Percentiles rank a stretch among this genome's conserved stretches.
Evolutionary conservation across 2,113 vertebrate genomes (phyloP).

Genomic region (Numida meleagris): DNA sequence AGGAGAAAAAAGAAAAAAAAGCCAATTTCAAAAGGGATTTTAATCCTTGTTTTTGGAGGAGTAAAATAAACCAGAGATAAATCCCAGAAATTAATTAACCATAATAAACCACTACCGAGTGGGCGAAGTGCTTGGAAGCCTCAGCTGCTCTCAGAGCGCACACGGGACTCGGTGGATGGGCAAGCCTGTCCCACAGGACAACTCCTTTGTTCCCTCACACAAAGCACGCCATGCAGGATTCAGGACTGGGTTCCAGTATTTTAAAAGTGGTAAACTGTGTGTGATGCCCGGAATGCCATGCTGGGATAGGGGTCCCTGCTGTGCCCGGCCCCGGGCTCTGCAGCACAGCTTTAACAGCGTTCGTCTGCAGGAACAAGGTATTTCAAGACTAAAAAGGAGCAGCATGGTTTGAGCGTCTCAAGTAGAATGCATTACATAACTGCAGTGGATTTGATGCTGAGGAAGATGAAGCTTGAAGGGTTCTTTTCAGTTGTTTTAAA

Average conservation of each 20-base stretch:
- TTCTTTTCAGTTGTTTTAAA: neutral
- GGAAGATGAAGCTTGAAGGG: neutral
- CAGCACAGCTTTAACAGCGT: neutral
- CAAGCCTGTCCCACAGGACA: slow-evolving; percentile 22
- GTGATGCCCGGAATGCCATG: neutral
- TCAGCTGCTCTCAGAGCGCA: neutral
- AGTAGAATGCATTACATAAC: neutral
- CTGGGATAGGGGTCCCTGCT: neutral
- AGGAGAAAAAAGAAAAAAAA: neutral
- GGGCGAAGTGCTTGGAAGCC: neutral
- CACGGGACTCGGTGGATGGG: neutral
- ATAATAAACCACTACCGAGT: neutral
- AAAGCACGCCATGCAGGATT: neutral
- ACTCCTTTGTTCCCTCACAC: slow-evolving; percentile 31
- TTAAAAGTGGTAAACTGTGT: neutral
- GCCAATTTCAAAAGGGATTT: neutral
- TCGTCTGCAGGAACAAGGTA: neutral
- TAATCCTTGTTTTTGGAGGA: neutral
- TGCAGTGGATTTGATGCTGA: neutral
- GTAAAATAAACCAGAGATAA: neutral
- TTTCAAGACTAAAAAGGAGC: neutral
- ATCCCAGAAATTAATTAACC: neutral
- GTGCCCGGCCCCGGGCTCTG: neutral
- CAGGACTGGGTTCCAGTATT: neutral
- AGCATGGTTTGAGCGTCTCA: neutral